phyloP scores from a whole-genome alignment of 2,113 vertebrate species.

The Tinamus guttatus region DNA sequence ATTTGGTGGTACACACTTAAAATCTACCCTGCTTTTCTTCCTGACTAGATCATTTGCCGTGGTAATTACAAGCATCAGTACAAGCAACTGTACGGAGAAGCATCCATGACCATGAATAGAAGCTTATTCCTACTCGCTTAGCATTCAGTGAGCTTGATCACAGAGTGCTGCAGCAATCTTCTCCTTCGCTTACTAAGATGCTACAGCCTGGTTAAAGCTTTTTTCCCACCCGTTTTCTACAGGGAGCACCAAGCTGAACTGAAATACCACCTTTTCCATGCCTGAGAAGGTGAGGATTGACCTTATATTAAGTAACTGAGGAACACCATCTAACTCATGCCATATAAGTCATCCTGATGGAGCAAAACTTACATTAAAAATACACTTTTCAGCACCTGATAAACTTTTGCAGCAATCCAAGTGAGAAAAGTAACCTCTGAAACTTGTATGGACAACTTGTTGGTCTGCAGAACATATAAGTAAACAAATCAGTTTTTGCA shows the following conservation, averaged over 20 bases:
- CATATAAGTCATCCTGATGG: background rate
- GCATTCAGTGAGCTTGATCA: background rate
- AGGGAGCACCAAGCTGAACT: background rate
- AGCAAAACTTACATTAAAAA: background rate
- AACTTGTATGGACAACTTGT: background rate
- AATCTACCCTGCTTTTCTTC: background rate
- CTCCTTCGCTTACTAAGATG: background rate
- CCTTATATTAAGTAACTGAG: background rate
- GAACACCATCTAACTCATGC: background rate
- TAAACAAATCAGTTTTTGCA: background rate
- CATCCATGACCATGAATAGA: background rate
- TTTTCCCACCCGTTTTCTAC: background rate
- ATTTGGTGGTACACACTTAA: background rate
- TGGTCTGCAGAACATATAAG: background rate
- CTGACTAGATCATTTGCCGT: background rate
- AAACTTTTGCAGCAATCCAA: background rate
- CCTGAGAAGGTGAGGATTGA: background rate
- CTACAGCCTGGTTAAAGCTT: background rate
- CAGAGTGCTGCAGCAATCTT: background rate
- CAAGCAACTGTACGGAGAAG: background rate
- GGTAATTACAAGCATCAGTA: background rate
- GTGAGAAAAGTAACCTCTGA: background rate
- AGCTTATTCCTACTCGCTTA: background rate
- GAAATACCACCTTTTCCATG: background rate
- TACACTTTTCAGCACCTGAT: background rate